Evolutionary conservation across 2,113 vertebrate species (phyloP), one percentile per base, ranked within the genome.

Genomic region (Atherinomorus stipes): DNA sequence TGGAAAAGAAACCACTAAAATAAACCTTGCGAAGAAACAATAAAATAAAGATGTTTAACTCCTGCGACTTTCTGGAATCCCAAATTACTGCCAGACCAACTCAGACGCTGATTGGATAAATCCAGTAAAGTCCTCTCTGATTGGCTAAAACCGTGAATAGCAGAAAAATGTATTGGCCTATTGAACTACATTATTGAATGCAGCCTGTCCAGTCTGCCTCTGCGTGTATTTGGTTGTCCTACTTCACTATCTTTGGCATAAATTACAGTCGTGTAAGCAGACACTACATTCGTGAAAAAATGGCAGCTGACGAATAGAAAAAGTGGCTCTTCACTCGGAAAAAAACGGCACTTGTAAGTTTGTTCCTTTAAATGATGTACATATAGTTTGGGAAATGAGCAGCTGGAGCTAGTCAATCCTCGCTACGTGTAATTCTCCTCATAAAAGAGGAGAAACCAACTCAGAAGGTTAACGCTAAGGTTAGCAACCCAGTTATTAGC

Each of bases 241-340:
- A 2, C 12, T 37, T 61, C 0, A 49, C 76, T 2, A 87, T 90
- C 89, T 91, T 87, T 50, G 84, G 74, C 85, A 56, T 86, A 78
- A 71, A 85, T 84, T 89, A 89, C 80, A 82, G 88, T 76, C 87
- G 85, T 87, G 85, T 87, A 86, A 70, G 70, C 81, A 72, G 80
- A 84, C 87, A 83, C 83, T 87, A 90, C 86, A 84, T 80, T 88
- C 31, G 86, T 81, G 83, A 85, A 89, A 90, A 91, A 85, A 92
- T 91, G 91, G 91, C 88, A 92, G 88, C 87, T 88, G 89, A 74
- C 85, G 88, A 89, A 76, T 89, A 90, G 84, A 85, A 84, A 88
- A 89, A 89, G 89, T 78, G 73, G 75, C 80, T 83, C 81, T 84
- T 86, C 77, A 61, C 31, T 85, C 80, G 76, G 57, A 78, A 64